phyloP scores from a whole-genome alignment of 2,888 invertebrate species.

The Anaspis maculata region DNA sequence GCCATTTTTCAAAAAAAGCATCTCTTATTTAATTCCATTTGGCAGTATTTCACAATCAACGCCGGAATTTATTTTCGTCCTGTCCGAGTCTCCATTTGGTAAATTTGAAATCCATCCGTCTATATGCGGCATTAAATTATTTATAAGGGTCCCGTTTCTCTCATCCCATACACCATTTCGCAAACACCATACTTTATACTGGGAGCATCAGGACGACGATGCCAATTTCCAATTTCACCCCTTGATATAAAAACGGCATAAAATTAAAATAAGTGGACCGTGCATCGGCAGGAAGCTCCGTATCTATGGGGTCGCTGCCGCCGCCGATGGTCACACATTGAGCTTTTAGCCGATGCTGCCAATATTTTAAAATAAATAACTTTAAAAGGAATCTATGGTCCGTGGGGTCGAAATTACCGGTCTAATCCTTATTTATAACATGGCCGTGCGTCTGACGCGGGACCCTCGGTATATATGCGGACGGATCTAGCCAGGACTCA shows the following conservation, averaged over 20 bases:
- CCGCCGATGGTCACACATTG: conserved; percentile 21
- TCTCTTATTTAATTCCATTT: too few species aligned
- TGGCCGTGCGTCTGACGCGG: conserved; percentile 36
- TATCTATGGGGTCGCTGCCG: neutral
- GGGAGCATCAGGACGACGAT: too few species aligned
- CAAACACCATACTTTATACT: too few species aligned
- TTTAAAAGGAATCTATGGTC: conserved; percentile 43
- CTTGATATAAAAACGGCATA: conserved; percentile 34
- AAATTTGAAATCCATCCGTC: too few species aligned
- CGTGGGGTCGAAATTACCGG: conserved; percentile 40
- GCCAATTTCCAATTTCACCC: conserved; percentile 25
- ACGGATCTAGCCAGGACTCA: conserved; percentile 18
- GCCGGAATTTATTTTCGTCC: too few species aligned
- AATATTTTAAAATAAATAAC: conserved; percentile 46
- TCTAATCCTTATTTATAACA: conserved; percentile 46
- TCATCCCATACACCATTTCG: too few species aligned
- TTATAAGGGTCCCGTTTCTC: too few species aligned
- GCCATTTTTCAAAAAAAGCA: too few species aligned
- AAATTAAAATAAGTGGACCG: conserved; percentile 46
- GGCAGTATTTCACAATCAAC: too few species aligned
- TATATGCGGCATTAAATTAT: too few species aligned
- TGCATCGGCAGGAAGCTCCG: conserved; percentile 25
- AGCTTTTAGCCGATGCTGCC: conserved; percentile 37
- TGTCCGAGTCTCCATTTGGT: too few species aligned
- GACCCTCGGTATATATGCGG: too few species aligned